Percentiles rank a stretch among this genome's conserved stretches.
phyloP scores from a whole-genome alignment of 2,113 vertebrate species.

The Micronisus gabar region DNA sequence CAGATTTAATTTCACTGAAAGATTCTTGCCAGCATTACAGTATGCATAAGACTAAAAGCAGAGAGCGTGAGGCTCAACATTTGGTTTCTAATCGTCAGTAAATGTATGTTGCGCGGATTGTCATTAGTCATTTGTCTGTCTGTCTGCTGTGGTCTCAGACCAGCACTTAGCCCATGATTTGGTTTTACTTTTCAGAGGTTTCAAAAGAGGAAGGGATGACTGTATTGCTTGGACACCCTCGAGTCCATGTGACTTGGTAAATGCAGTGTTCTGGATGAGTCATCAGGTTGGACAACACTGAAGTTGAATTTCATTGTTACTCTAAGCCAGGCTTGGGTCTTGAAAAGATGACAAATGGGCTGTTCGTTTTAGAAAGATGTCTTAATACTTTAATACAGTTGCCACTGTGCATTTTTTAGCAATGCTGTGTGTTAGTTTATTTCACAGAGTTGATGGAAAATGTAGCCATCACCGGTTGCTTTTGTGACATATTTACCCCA shows the following conservation, averaged over 20 bases:
- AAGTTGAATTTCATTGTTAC: background rate
- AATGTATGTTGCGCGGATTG: background rate
- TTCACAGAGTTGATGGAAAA: background rate
- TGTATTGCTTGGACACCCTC: background rate
- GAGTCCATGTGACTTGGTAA: background rate
- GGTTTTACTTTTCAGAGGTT: conserved; percentile 24
- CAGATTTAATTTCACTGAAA: background rate
- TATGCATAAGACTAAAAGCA: background rate
- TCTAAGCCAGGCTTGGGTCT: background rate
- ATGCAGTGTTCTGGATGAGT: background rate
- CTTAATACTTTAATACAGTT: background rate
- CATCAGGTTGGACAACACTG: background rate
- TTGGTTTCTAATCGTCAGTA: background rate
- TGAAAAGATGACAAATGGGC: conserved; percentile 15
- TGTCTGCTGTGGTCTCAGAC: background rate
- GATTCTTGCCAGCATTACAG: background rate
- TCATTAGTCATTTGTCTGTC: conserved; percentile 11
- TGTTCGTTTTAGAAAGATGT: background rate
- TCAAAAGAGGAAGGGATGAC: conserved; percentile 1
- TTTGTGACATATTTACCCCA: background rate
- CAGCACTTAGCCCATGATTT: background rate
- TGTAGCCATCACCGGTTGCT: background rate
- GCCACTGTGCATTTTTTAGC: background rate
- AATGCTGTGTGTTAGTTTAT: background rate
- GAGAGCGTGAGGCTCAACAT: background rate